Evolutionary conservation across 2,888 invertebrate genomes (phyloP).

Genomic region (Branchellion lobata): DNA sequence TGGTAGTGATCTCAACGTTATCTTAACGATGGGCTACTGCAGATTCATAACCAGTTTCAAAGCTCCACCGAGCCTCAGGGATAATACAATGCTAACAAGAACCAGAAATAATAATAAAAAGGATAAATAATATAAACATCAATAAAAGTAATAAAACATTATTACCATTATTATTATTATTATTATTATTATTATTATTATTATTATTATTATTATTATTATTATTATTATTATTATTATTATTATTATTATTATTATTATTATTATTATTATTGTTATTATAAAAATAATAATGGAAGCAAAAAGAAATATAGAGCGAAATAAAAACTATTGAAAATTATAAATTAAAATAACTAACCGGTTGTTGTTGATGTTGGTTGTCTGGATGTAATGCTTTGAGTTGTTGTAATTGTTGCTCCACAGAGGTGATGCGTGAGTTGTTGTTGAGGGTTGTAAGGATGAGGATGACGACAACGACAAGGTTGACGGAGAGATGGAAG

Average conservation of each 20-base stretch:
- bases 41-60: conserved; percentile 62
- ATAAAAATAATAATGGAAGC: too few species aligned
- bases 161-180: neutral
- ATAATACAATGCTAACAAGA: neutral
- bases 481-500: neutral
- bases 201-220: neutral
- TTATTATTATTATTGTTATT: too few species aligned
- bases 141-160: neutral
- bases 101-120: neutral
- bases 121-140: neutral
- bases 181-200: neutral
- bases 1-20: too few species aligned
- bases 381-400: neutral
- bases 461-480: too few species aligned
- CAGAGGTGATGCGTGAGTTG: too few species aligned
- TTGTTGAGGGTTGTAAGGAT: too few species aligned
- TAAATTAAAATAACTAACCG: too few species aligned
- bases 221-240: neutral
- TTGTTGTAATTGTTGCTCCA: neutral
- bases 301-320: too few species aligned
- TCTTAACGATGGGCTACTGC: too few species aligned
- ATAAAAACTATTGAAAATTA: too few species aligned
- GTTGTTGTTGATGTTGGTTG: neutral
- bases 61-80: neutral
- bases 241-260: too few species aligned